Percentiles rank a stretch among this genome's conserved stretches.
phyloP scores from a whole-genome alignment of 64 coral and sea anemone species.

The Montipora foliosa region DNA sequence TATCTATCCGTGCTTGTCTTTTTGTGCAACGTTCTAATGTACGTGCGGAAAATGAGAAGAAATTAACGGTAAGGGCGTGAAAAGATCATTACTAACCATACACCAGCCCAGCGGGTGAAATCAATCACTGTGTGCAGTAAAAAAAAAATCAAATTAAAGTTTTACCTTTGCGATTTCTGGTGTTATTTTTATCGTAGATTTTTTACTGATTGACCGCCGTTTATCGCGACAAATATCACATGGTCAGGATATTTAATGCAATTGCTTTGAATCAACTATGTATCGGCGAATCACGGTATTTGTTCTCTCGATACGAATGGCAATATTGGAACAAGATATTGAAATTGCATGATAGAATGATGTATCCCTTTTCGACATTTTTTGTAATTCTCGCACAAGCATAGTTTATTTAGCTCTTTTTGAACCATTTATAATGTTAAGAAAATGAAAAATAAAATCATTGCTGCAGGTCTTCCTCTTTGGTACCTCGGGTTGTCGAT shows the following conservation, averaged over 20 bases:
- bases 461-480: too few species aligned
- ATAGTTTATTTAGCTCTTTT: too few species aligned
- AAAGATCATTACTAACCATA: neutral
- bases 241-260: slow-evolving; percentile 12
- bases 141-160: neutral
- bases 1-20: neutral
- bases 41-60: neutral
- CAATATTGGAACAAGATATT: too few species aligned
- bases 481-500: too few species aligned
- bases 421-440: too few species aligned
- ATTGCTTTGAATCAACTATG: neutral
- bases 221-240: slow-evolving; percentile 6
- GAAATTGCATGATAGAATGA: too few species aligned
- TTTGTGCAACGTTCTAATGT: neutral
- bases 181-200: neutral
- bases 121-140: neutral
- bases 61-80: neutral
- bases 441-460: too few species aligned
- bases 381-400: too few species aligned
- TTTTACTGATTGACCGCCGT: neutral
- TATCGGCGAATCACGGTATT: too few species aligned
- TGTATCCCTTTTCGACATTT: too few species aligned
- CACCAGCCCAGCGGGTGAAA: neutral
- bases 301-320: too few species aligned
- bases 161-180: neutral